Evolutionary conservation across 2,113 vertebrate species (phyloP), one percentile per base, ranked within the genome.

Genomic region (Hippotragus niger): DNA sequence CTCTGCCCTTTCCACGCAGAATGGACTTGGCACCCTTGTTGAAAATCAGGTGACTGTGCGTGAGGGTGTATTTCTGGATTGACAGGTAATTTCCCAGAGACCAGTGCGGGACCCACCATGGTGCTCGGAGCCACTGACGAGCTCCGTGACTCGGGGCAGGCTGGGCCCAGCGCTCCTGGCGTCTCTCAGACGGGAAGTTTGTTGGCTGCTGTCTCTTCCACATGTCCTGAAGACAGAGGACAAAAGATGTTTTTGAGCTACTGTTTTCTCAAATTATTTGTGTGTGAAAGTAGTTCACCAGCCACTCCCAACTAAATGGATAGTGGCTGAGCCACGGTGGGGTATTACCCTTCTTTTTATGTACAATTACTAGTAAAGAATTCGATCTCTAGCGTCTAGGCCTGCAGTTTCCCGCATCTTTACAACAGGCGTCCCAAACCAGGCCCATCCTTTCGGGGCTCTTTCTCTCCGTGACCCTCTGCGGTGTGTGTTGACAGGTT

Each of bases 401-500:
- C 57, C 55, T 23, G 45, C 6, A 4, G 17, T 0, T 11, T 27
- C 53, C 81, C 12, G 0, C 40, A 6, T 36, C 80, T 45, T 62
- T 12, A 27, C 6, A 25, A 1, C 6, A 11, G 4, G 43, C 33
- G 2, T 9, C 81, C 88, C n/a, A 2, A 17, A 11, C 8, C 67
- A 13, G 4, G 10, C 2, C 0, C 8, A 17, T 3, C 53, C 31
- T n/a, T 1, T 3, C 0, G 10, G 3, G 5, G 43, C 33, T 9
- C 29, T 0, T n/a, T 31, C 94, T 74, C 71, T 33, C 29, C 58
- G 0, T 83, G 52, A 90, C 91, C 31, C 84, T 15, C 15, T 7
- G 36, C 57, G 52, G 4, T 67, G 57, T 97, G 92, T n/a, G 52
- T 81, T 97, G 90, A 2, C 99, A 99, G 99, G 99, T 99, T 96